Evolutionary conservation across 2,888 invertebrate species (phyloP).

Genomic region (Napeogenes sylphis): DNA sequence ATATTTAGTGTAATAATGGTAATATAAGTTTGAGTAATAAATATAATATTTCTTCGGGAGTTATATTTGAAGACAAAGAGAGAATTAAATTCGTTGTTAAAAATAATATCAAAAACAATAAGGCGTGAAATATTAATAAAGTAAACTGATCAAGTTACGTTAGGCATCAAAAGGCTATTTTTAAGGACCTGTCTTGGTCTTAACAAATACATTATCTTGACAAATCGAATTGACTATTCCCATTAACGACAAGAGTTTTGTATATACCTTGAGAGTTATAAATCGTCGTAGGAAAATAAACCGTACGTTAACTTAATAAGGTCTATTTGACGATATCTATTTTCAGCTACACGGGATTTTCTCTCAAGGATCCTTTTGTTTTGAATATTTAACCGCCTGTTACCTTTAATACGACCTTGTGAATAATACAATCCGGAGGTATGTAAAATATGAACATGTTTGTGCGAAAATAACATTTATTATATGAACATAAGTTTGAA

Average conservation of each 20-base stretch:
- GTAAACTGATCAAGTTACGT: background rate
- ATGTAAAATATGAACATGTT: background rate
- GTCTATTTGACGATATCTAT: too few relatives aligned
- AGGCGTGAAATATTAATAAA: background rate
- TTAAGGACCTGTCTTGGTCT: background rate
- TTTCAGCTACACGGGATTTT: too few relatives aligned
- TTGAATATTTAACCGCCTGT: slow-evolving; percentile 22
- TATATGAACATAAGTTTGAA: background rate
- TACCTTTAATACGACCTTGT: slow-evolving; percentile 20
- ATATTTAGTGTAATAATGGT: too few relatives aligned
- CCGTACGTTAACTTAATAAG: background rate
- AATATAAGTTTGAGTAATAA: too few relatives aligned
- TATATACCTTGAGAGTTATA: background rate
- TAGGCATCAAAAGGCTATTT: slow-evolving; percentile 1
- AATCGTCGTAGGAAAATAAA: background rate
- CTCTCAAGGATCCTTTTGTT: slow-evolving; percentile 10
- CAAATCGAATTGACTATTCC: slow-evolving; percentile 2
- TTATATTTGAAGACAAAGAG: too few relatives aligned
- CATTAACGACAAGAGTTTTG: background rate
- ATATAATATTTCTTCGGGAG: too few relatives aligned
- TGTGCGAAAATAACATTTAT: slow-evolving; percentile 2
- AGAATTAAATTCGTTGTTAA: too few relatives aligned
- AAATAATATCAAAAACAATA: background rate
- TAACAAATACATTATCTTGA: slow-evolving; percentile 3
- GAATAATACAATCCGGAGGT: background rate